A percentile compares a stretch with the other conserved stretches of the same genome.
Evolutionary conservation across 1,140 invertebrate genomes (phyloP).

Genomic region (Leguminivora glycinivorella): DNA sequence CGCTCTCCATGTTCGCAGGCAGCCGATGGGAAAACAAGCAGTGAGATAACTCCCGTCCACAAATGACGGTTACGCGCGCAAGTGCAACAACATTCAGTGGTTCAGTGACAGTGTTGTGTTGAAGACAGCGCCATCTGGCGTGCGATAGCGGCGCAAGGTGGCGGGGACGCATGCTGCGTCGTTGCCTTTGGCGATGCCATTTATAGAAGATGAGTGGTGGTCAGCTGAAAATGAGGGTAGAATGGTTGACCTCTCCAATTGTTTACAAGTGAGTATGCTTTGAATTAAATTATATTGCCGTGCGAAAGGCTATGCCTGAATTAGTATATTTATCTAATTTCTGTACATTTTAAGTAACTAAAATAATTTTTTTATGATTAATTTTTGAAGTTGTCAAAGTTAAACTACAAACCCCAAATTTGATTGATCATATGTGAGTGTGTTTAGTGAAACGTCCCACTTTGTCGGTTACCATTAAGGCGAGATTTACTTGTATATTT

Average conservation of each 20-base stretch:
- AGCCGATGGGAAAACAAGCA: constrained; percentile 70
- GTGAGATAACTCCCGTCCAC: constrained; percentile 68
- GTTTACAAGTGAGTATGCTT: constrained; percentile 85
- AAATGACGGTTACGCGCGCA: constrained; percentile 50
- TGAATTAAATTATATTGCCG: background rate
- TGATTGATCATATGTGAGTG: too few species aligned
- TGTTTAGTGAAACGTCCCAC: too few species aligned
- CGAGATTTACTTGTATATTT: too few species aligned
- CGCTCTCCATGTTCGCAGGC: constrained; percentile 70
- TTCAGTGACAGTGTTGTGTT: constrained; percentile 52
- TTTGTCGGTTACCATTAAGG: too few species aligned
- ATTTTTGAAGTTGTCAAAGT: too few species aligned
- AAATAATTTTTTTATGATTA: background rate
- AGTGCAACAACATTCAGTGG: constrained; percentile 38
- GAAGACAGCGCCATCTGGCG: constrained; percentile 63
- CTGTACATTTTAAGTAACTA: background rate
- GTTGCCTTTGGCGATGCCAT: constrained; percentile 90
- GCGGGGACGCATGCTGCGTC: constrained; percentile 82
- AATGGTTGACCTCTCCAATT: constrained; percentile 93
- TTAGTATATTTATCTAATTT: background rate
- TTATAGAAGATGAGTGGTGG: constrained; percentile 96
- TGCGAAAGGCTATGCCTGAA: constrained; percentile 12
- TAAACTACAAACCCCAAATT: too few species aligned
- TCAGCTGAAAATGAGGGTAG: constrained; percentile 94
- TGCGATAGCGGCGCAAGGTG: constrained; percentile 69